Percentiles rank a stretch among this genome's conserved stretches.
Evolutionary conservation across 2,113 vertebrate species (phyloP).

Genomic region (Fregetta grallaria): DNA sequence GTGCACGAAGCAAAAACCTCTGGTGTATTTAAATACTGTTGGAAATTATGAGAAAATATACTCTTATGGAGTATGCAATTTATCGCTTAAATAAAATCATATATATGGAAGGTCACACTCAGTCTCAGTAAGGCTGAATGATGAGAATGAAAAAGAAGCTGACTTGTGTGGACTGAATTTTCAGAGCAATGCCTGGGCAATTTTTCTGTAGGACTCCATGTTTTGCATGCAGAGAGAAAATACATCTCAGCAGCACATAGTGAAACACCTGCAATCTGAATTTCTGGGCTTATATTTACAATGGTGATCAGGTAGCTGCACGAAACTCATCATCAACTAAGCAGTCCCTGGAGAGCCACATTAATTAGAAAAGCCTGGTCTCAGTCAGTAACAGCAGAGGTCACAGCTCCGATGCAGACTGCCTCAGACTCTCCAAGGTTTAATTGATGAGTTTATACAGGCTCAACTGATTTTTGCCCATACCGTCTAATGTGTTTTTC

Average conservation of each 20-base stretch:
- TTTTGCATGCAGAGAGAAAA: not conserved
- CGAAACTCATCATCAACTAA: not conserved
- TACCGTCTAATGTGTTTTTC: constrained; percentile 2
- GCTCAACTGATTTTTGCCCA: not conserved
- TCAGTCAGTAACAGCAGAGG: not conserved
- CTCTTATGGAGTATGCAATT: not conserved
- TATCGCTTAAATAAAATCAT: not conserved
- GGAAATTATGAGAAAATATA: not conserved
- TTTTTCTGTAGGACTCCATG: not conserved
- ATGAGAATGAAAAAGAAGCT: not conserved
- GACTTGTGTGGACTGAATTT: not conserved
- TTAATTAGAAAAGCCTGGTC: constrained; percentile 19
- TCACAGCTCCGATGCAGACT: not conserved
- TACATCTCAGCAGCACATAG: not conserved
- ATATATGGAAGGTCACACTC: not conserved
- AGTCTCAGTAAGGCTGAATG: not conserved
- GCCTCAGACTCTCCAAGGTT: not conserved
- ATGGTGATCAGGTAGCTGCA: constrained; percentile 10
- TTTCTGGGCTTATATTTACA: not conserved
- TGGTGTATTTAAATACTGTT: not conserved
- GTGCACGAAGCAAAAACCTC: not conserved
- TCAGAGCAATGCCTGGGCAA: not conserved
- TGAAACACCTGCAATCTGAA: not conserved
- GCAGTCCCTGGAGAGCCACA: not conserved
- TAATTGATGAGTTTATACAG: constrained; percentile 32